Percentiles rank a stretch among this genome's conserved stretches.
phyloP scores from a whole-genome alignment of 1,140 invertebrate species.

The Antheraea pernyi region DNA sequence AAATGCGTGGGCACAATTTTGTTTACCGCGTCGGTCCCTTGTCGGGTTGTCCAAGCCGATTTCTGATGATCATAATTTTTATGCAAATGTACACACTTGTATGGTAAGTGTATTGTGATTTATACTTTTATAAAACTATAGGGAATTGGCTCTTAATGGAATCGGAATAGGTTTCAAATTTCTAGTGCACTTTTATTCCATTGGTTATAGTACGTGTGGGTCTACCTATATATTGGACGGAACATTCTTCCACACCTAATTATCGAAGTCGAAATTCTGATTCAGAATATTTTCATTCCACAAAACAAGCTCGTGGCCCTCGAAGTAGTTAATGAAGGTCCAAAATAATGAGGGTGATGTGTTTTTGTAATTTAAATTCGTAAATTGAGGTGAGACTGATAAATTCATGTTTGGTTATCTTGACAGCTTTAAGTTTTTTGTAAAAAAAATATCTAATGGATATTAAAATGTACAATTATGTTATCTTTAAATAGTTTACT shows the following conservation, averaged over 20 bases:
- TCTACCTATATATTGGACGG: not conserved
- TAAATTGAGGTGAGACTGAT: slow-evolving; percentile 7
- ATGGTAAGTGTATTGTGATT: slow-evolving; percentile 7
- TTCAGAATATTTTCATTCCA: slow-evolving; percentile 20
- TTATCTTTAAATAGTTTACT: too few relatives aligned
- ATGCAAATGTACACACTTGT: slow-evolving; percentile 27
- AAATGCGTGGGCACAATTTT: slow-evolving; percentile 29
- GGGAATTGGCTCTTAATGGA: not conserved
- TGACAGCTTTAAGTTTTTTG: not conserved
- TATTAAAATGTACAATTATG: too few relatives aligned
- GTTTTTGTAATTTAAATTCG: slow-evolving; percentile 14
- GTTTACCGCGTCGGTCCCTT: slow-evolving; percentile 20
- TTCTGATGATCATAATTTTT: slow-evolving; percentile 32
- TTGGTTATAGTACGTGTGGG: not conserved
- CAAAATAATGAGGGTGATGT: slow-evolving; percentile 27
- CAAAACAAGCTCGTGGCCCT: slow-evolving; percentile 11
- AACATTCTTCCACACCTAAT: slow-evolving; percentile 22
- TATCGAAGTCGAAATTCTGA: slow-evolving; percentile 21
- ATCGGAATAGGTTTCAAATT: not conserved
- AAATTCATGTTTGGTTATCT: not conserved
- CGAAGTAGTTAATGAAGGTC: slow-evolving; percentile 18
- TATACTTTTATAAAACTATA: not conserved
- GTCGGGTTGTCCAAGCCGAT: slow-evolving; percentile 26
- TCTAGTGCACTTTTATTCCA: not conserved
- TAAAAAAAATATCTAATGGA: too few relatives aligned